Conservation (phyloP, 2,113 vertebrate genomes). For the Orycteropus afer region DNA sequence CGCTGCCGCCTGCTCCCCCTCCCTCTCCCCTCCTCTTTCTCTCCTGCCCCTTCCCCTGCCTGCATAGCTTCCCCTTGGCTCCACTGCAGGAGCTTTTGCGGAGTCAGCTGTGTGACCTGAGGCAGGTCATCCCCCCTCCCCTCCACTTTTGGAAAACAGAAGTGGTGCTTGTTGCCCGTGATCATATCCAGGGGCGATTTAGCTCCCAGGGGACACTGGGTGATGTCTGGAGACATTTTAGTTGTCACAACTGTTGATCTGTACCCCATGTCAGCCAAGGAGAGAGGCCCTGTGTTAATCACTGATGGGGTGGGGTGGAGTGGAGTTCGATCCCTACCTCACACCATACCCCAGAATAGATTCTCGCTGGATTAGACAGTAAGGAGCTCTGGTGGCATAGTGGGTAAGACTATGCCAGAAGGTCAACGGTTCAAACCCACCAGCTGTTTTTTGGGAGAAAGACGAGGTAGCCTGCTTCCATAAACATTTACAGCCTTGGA, state of each 20-base stretch:
- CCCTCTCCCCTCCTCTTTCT: too few species aligned
- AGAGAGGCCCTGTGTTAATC: neutral
- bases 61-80: neutral
- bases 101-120: neutral
- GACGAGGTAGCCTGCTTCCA: too few species aligned
- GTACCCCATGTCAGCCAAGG: too few species aligned
- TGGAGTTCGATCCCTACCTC: neutral
- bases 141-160: neutral
- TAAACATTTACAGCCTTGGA: too few species aligned
- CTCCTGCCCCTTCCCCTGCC: neutral
- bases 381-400: too few species aligned
- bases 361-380: too few species aligned
- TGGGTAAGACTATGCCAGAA: too few species aligned
- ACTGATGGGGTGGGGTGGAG: too few species aligned
- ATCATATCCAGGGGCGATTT: rapidly evolving
- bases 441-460: too few species aligned
- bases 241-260: neutral
- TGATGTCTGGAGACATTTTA: neutral
- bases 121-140: neutral
- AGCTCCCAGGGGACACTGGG: neutral
- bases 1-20: too few species aligned
- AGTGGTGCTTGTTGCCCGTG: neutral
- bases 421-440: too few species aligned
- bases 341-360: neutral
- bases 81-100: neutral